These are phyloP conservation scores for Rhimphoctona megacephalus DNA, from an alignment of 2,888 invertebrate species.

Conservation along the genomic window DNA sequence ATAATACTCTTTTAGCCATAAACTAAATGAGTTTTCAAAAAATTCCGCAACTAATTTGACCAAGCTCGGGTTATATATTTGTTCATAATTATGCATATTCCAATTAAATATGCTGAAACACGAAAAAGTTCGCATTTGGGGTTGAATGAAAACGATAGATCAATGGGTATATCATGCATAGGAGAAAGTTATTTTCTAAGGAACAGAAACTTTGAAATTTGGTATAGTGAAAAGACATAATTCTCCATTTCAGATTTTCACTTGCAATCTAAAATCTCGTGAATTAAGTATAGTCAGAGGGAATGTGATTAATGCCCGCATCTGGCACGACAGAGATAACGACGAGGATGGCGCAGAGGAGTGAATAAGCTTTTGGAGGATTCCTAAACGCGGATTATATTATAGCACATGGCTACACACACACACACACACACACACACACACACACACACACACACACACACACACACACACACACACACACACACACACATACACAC, in stretches of 20 bases:
- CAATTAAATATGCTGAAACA: not conserved
- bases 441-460: no score
- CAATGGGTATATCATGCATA: not conserved
- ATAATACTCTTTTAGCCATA: not conserved
- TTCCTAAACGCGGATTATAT: conserved; percentile 63
- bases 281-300: conserved; percentile 43
- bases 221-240: not conserved
- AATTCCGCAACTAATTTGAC: not conserved
- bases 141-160: not conserved
- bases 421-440: no score
- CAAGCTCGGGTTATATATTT: not conserved
- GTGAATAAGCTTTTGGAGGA: conserved; percentile 58
- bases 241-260: not conserved
- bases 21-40: not conserved
- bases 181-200: not conserved
- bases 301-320: conserved; percentile 59
- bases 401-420: conserved; percentile 28
- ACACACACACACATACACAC: no score
- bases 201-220: conserved; percentile 1
- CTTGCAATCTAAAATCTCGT: conserved; percentile 44
- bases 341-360: conserved; percentile 19
- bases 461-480: no score
- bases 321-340: conserved; percentile 63
- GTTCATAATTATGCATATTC: not conserved
- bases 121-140: not conserved